phyloP scores from a whole-genome alignment of 2,797 vertebrate genomes.

The Alosa sapidissima region DNA sequence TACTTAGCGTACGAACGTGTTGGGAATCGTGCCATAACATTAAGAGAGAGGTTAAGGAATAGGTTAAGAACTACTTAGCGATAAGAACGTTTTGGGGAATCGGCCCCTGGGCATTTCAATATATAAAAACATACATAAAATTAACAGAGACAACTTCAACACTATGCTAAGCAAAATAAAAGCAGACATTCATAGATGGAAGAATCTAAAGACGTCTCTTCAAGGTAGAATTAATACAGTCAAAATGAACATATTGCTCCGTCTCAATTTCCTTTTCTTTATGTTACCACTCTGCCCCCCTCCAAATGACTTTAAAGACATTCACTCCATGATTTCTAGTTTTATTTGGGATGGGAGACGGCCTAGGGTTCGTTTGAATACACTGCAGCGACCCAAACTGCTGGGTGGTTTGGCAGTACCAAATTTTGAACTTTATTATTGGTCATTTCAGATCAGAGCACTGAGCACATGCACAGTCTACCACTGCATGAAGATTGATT shows the following conservation, averaged over 20 bases:
- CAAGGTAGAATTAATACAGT: slow-evolving; percentile 19
- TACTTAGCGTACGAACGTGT: too few species aligned
- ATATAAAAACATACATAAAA: not conserved
- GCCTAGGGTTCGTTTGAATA: not conserved
- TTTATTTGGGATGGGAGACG: not conserved
- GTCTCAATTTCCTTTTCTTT: slow-evolving; percentile 15
- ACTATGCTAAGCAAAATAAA: not conserved
- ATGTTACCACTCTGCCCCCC: slow-evolving; percentile 13
- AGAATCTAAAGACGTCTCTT: slow-evolving; percentile 2
- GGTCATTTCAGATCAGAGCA: not conserved
- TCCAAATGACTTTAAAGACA: not conserved
- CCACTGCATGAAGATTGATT: not conserved
- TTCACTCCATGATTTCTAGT: not conserved
- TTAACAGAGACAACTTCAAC: not conserved
- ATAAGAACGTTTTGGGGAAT: too few species aligned
- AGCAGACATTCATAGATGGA: slow-evolving; percentile 12
- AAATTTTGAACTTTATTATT: not conserved
- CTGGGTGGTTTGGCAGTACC: not conserved
- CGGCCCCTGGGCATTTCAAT: not conserved
- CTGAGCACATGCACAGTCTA: not conserved
- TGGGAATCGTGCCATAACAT: too few species aligned
- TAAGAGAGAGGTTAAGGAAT: too few species aligned
- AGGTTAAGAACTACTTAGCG: too few species aligned
- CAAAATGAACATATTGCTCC: slow-evolving; percentile 31
- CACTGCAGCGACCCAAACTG: not conserved